phyloP scores from a whole-genome alignment of 2,888 invertebrate species.

The Pardosa pseudoannulata region DNA sequence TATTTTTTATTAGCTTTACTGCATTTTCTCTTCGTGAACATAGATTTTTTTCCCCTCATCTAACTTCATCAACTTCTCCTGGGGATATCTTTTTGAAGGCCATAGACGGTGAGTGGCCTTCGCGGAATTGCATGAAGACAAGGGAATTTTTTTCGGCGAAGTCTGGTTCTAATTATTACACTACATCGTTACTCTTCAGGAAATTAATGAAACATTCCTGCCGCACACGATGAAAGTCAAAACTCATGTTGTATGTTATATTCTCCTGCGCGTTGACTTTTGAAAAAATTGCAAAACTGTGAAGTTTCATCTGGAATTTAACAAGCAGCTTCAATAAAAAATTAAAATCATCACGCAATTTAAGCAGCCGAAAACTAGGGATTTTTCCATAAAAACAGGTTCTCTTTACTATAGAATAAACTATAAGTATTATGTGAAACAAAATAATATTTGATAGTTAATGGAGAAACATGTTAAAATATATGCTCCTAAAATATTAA shows the following conservation, averaged over 20 bases:
- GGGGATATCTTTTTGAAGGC: conserved; percentile 33
- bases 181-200: conserved; percentile 14
- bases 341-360: too few relatives aligned
- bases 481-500: too few relatives aligned
- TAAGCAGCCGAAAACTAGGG: too few relatives aligned
- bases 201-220: conserved; percentile 25
- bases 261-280: background rate
- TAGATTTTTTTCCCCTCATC: background rate
- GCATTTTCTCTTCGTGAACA: background rate
- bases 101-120: conserved; percentile 50
- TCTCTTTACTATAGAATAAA: too few relatives aligned
- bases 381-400: too few relatives aligned
- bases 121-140: conserved; percentile 24
- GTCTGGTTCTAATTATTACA: conserved; percentile 35
- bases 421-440: too few relatives aligned
- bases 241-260: background rate
- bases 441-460: too few relatives aligned
- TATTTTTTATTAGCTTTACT: background rate
- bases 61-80: background rate
- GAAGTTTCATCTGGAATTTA: too few relatives aligned
- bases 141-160: conserved; percentile 15
- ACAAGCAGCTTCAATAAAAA: too few relatives aligned
- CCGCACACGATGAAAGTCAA: background rate
- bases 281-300: too few relatives aligned
- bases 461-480: too few relatives aligned